These are phyloP conservation scores for Amblyraja radiata DNA, from an alignment of 2,797 vertebrate species.

Conservation along the genomic window DNA sequence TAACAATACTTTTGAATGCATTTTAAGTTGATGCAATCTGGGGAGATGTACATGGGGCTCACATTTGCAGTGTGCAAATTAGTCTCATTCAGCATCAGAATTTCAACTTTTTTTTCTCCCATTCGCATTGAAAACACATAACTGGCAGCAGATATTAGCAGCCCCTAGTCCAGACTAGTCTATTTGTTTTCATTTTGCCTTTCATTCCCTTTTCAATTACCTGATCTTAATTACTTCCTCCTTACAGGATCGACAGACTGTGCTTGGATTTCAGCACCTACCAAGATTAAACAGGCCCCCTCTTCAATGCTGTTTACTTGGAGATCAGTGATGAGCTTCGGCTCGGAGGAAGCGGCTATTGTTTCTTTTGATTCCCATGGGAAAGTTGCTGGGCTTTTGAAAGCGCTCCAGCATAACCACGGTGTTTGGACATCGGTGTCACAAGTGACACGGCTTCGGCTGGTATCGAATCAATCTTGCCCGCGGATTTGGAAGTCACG, in stretches of 20 bases:
- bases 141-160: not conserved
- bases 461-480: slow-evolving; percentile 29
- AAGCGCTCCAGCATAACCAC: slow-evolving; percentile 54
- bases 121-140: not conserved
- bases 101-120: not conserved
- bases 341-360: slow-evolving; percentile 63
- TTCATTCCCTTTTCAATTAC: not conserved
- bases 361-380: slow-evolving; percentile 70
- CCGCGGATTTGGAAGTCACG: slow-evolving; percentile 18
- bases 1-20: not conserved
- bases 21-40: not conserved
- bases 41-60: too few species aligned
- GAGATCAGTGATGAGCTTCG: slow-evolving; percentile 56
- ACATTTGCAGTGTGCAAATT: not conserved
- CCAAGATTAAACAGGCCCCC: not conserved
- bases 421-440: slow-evolving; percentile 50
- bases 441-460: slow-evolving; percentile 20
- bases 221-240: slow-evolving; percentile 27
- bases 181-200: not conserved
- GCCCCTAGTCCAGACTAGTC: too few species aligned
- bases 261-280: slow-evolving; percentile 19
- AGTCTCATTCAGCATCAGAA: too few species aligned
- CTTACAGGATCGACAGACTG: not conserved
- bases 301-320: slow-evolving; percentile 55
- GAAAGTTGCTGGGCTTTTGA: slow-evolving; percentile 59